phyloP scores from a whole-genome alignment of 2,797 vertebrate species.

The Eremophila alpestris region DNA sequence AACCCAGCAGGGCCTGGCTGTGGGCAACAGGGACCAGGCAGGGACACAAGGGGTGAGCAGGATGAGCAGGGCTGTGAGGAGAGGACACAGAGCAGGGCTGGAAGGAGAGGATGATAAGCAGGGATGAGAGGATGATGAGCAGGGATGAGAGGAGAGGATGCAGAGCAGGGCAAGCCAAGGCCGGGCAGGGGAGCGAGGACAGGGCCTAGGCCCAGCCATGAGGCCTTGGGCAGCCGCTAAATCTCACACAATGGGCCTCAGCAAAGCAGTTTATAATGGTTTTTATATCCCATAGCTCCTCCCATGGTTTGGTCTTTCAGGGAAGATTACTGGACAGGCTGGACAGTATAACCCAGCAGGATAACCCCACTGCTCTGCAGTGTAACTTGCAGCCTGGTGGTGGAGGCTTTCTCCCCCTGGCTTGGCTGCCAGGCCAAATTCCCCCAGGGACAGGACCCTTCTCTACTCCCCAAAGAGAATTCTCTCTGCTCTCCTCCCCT shows the following conservation, averaged over 20 bases:
- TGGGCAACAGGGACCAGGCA: background rate
- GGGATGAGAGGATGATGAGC: rapidly evolving
- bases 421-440: background rate
- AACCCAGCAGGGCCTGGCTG: background rate
- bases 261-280: rapidly evolving
- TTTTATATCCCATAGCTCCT: background rate
- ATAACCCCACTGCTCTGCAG: rapidly evolving
- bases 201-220: background rate
- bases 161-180: background rate
- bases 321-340: background rate
- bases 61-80: background rate
- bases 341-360: background rate
- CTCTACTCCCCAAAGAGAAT: background rate
- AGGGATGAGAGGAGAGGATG: background rate
- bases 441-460: too few species aligned
- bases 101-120: background rate
- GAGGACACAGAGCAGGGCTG: background rate
- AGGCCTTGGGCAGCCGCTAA: rapidly evolving
- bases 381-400: background rate
- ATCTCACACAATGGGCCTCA: rapidly evolving
- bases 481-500: background rate
- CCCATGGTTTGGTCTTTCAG: background rate
- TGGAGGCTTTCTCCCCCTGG: background rate
- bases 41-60: background rate
- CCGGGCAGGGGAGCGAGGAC: rapidly evolving